Conservation (phyloP, 2,797 vertebrate species). For the Rhincodon typus region DNA sequence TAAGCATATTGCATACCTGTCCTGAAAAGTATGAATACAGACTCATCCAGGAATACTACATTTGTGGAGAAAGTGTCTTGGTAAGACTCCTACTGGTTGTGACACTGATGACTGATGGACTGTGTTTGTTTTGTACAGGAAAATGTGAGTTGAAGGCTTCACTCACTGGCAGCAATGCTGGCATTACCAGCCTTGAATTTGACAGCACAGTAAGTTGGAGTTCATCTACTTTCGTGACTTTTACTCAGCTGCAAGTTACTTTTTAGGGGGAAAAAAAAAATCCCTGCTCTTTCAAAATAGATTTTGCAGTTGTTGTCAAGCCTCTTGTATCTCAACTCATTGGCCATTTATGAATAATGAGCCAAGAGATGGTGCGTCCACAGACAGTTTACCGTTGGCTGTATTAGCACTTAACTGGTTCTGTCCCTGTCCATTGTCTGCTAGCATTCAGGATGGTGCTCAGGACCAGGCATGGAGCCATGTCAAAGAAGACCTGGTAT, state of each 20-base stretch:
- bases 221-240: background rate
- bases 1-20: background rate
- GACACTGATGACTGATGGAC: background rate
- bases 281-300: background rate
- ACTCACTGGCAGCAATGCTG: constrained; percentile 88
- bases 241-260: background rate
- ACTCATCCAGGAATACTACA: background rate
- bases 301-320: background rate
- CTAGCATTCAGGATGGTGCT: background rate
- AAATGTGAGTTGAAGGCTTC: constrained; percentile 83
- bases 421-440: background rate
- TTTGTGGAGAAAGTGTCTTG: background rate
- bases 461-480: background rate
- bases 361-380: background rate
- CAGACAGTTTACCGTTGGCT: background rate
- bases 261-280: too few relatives aligned
- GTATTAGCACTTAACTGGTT: background rate
- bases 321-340: background rate
- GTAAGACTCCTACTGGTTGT: background rate
- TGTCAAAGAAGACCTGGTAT: background rate
- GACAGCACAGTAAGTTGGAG: constrained; percentile 79
- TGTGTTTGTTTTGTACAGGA: constrained; percentile 56
- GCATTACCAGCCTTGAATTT: constrained; percentile 95
- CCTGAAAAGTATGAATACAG: background rate
- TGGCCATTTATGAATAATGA: too few relatives aligned